These are phyloP conservation scores for Heliangelus exortis DNA, from an alignment of 2,797 vertebrate species.

Conservation along the genomic window DNA sequence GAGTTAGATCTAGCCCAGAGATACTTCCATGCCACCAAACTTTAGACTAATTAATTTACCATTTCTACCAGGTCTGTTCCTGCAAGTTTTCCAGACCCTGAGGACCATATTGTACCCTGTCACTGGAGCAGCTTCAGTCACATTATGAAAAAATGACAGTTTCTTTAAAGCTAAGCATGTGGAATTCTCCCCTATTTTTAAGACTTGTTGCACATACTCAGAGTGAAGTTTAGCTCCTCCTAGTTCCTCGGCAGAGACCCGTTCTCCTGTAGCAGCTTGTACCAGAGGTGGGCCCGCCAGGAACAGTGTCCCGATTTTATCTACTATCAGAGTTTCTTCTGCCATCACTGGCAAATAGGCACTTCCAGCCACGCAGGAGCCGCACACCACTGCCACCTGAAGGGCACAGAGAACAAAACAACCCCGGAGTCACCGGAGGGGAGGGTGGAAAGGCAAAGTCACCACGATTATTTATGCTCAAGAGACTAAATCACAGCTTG, in stretches of 20 bases:
- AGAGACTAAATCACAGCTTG: background rate
- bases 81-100: background rate
- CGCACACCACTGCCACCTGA: slow-evolving; percentile 89
- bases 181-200: background rate
- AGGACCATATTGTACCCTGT: background rate
- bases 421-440: background rate
- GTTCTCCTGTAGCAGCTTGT: slow-evolving; percentile 91
- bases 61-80: background rate
- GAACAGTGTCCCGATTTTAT: slow-evolving; percentile 86
- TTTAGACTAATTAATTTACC: background rate
- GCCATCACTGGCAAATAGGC: slow-evolving; percentile 89
- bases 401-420: background rate
- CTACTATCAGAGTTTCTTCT: slow-evolving; percentile 86
- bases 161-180: background rate
- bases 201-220: slow-evolving; percentile 67
- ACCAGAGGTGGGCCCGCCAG: slow-evolving; percentile 88
- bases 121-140: background rate
- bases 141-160: background rate
- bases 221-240: slow-evolving; percentile 89
- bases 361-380: slow-evolving; percentile 89
- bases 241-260: slow-evolving; percentile 85
- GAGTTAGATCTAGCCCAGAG: background rate
- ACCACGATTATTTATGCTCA: no score
- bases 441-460: background rate
- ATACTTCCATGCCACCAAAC: background rate